Percentiles rank a stretch among this genome's conserved stretches.
These are phyloP conservation scores for Malthinus flaveolus DNA, from an alignment of 2,888 invertebrate species.

Conservation along the genomic window DNA sequence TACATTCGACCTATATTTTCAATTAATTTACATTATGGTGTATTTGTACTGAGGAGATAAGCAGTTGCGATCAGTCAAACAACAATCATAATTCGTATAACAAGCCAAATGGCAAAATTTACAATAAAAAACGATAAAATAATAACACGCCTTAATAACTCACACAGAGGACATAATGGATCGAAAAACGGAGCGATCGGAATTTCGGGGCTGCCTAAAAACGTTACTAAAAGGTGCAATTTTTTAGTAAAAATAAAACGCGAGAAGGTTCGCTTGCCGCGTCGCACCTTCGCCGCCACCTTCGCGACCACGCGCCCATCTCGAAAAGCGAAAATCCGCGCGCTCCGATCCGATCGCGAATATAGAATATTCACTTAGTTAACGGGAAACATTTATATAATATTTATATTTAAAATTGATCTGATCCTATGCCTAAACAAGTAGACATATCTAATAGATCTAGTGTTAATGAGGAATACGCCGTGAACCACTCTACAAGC, in stretches of 20 bases:
- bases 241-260: neutral
- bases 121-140: conserved; percentile 46
- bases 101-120: conserved; percentile 53
- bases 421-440: conserved; percentile 52
- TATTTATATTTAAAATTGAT: conserved; percentile 53
- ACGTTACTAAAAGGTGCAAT: conserved; percentile 32
- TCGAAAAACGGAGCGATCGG: conserved; percentile 27
- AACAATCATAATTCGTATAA: conserved; percentile 54
- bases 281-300: neutral
- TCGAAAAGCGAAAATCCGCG: too few relatives aligned
- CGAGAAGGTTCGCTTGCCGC: neutral
- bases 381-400: conserved; percentile 59
- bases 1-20: conserved; percentile 37
- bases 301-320: conserved; percentile 34
- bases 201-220: conserved; percentile 50
- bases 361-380: conserved; percentile 55
- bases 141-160: conserved; percentile 52
- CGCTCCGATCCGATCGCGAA: conserved; percentile 22
- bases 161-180: conserved; percentile 43
- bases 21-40: conserved; percentile 52
- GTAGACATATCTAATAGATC: conserved; percentile 52
- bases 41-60: conserved; percentile 56
- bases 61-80: conserved; percentile 54
- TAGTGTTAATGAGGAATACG: conserved; percentile 53
- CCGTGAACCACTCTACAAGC: conserved; percentile 49